These are phyloP conservation scores for Elachura formosa DNA, from an alignment of 2,113 vertebrate species.

Conservation along the genomic window DNA sequence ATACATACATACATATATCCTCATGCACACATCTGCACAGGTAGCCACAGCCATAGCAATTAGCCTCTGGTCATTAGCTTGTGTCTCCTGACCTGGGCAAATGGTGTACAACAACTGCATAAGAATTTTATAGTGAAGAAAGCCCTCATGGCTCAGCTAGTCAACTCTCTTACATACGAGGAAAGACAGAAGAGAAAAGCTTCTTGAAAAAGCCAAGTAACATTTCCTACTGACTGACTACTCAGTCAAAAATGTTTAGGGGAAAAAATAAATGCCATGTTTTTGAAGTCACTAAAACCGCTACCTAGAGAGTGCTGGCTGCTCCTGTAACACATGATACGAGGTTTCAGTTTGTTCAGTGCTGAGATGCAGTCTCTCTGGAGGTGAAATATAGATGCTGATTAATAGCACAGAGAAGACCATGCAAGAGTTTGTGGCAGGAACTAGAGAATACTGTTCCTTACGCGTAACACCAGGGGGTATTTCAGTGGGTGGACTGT, in stretches of 20 bases:
- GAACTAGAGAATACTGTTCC: background rate
- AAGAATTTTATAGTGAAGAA: background rate
- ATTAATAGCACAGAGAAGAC: background rate
- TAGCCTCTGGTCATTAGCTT: background rate
- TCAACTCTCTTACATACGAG: background rate
- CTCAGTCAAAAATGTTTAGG: background rate
- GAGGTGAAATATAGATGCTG: constrained; percentile 3
- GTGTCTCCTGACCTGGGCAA: background rate
- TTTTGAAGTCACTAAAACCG: background rate
- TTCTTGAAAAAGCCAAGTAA: background rate
- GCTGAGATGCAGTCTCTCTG: background rate
- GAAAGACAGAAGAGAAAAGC: background rate
- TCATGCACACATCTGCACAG: background rate
- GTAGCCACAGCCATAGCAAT: background rate
- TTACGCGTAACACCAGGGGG: background rate
- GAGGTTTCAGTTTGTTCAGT: background rate
- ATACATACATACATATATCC: background rate
- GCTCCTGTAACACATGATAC: background rate
- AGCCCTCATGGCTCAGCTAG: background rate
- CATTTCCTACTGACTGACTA: background rate
- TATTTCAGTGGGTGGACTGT: constrained; percentile 23
- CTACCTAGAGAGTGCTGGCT: background rate
- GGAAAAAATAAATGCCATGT: background rate
- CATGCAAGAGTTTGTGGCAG: background rate
- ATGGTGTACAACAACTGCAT: background rate